These are phyloP conservation scores for Hydropsyche betteni DNA, from an alignment of 2,888 invertebrate species.

Conservation along the genomic window DNA sequence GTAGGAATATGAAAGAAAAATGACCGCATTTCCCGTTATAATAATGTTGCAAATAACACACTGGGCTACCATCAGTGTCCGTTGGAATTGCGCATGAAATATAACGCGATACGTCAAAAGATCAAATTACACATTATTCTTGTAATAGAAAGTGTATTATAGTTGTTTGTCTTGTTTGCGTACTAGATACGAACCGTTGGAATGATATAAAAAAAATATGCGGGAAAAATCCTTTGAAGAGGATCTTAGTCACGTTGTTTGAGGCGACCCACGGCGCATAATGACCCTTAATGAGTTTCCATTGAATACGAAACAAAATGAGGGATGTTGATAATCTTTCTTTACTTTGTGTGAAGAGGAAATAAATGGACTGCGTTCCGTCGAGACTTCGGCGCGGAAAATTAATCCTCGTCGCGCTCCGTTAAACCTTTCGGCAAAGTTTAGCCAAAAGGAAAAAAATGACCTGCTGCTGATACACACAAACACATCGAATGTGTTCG, in stretches of 20 bases:
- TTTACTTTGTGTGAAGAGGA: conserved; percentile 13
- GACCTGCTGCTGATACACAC: no score
- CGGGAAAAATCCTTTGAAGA: conserved; percentile 23
- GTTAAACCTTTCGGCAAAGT: neutral
- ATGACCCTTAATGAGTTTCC: conserved; percentile 42
- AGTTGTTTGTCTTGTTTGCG: no score
- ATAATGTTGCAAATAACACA: neutral
- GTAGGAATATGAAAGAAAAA: neutral
- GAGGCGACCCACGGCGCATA: conserved; percentile 24
- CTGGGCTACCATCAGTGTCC: neutral
- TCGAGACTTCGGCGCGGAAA: neutral
- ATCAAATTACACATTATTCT: neutral
- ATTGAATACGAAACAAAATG: conserved; percentile 35
- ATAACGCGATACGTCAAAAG: neutral
- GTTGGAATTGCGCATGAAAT: conserved; percentile 1
- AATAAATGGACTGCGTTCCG: conserved; percentile 13
- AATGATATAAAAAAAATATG: neutral
- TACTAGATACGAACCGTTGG: no score
- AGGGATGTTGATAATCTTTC: conserved; percentile 34
- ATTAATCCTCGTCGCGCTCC: conserved; percentile 9
- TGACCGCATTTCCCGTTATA: neutral
- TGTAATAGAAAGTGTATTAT: no score
- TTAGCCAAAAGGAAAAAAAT: neutral
- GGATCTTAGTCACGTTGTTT: conserved; percentile 37
- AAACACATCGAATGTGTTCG: no score